These are phyloP conservation scores for Alosa alosa DNA, from an alignment of 2,113 vertebrate species.

Conservation along the genomic window DNA sequence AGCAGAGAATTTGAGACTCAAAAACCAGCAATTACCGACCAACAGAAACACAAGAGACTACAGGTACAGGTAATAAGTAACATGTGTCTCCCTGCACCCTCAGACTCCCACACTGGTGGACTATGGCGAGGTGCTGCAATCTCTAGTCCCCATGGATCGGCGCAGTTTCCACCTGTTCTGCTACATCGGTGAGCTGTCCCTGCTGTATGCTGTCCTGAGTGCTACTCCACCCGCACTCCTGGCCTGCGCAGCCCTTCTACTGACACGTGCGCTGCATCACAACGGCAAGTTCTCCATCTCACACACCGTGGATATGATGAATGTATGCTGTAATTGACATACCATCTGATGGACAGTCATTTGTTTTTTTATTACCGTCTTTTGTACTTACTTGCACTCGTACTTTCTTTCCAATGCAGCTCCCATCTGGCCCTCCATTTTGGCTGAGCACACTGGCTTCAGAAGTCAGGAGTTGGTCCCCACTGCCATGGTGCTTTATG, in stretches of 20 bases:
- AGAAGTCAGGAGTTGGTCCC: constrained; percentile 81
- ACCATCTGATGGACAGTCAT: background rate
- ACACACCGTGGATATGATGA: background rate
- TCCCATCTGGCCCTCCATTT: constrained; percentile 81
- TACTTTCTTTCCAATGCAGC: constrained; percentile 63
- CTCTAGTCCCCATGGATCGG: constrained; percentile 72
- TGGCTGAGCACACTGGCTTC: constrained; percentile 86
- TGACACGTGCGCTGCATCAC: constrained; percentile 81
- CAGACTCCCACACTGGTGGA: constrained; percentile 89
- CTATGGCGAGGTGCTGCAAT: constrained; percentile 86
- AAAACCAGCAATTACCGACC: too few species aligned
- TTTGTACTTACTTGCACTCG: background rate
- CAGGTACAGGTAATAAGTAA: background rate
- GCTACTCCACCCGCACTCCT: constrained; percentile 76
- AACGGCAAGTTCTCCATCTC: constrained; percentile 72
- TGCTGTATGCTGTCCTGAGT: constrained; percentile 82
- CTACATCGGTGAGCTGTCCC: constrained; percentile 91
- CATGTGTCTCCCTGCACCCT: background rate
- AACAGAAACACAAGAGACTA: background rate
- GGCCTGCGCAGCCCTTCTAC: constrained; percentile 82
- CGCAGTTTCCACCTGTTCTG: constrained; percentile 82
- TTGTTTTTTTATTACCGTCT: background rate
- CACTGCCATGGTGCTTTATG: constrained; percentile 69
- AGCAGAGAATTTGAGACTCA: background rate
- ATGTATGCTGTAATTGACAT: too few species aligned